Conservation (phyloP, 1,140 invertebrate species). For the Drosophila lowei region DNA sequence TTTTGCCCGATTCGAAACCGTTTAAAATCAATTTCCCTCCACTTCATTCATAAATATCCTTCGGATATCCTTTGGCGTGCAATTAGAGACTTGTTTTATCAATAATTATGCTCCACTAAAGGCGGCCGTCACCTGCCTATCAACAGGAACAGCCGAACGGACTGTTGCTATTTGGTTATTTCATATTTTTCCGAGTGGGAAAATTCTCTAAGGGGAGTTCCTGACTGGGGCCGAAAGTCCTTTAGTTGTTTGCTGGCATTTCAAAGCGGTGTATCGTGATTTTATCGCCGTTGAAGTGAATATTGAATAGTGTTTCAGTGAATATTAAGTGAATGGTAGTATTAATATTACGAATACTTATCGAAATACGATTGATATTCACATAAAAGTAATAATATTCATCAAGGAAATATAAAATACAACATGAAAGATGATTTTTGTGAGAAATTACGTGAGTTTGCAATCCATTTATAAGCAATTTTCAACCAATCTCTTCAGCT, state of each 20-base stretch:
- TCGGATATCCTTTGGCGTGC: slow-evolving; percentile 43
- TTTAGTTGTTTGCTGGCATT: slow-evolving; percentile 64
- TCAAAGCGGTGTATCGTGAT: slow-evolving; percentile 27
- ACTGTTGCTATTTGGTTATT: slow-evolving; percentile 66
- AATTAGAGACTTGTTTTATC: slow-evolving; percentile 77
- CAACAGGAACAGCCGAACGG: slow-evolving; percentile 33
- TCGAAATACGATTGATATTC: not conserved
- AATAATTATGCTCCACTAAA: slow-evolving; percentile 74
- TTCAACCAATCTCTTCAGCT: no score
- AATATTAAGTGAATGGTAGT: not conserved
- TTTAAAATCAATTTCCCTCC: slow-evolving; percentile 68
- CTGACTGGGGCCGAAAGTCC: slow-evolving; percentile 1
- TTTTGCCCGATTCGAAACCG: slow-evolving; percentile 48
- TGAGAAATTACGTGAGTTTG: slow-evolving; percentile 59
- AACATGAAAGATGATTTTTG: slow-evolving; percentile 56
- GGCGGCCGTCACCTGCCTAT: slow-evolving; percentile 29
- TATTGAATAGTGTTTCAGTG: not conserved
- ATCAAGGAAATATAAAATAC: not conserved
- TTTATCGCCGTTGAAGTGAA: not conserved
- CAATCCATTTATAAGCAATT: not conserved
- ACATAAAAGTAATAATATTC: not conserved
- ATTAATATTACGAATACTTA: not conserved
- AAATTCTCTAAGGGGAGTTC: slow-evolving; percentile 1
- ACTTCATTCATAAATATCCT: slow-evolving; percentile 69
- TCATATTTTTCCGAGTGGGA: slow-evolving; percentile 35